Evolutionary conservation across 2,113 vertebrate species (phyloP), one percentile per base, ranked within the genome.

Genomic region (Dissostichus mawsoni): DNA sequence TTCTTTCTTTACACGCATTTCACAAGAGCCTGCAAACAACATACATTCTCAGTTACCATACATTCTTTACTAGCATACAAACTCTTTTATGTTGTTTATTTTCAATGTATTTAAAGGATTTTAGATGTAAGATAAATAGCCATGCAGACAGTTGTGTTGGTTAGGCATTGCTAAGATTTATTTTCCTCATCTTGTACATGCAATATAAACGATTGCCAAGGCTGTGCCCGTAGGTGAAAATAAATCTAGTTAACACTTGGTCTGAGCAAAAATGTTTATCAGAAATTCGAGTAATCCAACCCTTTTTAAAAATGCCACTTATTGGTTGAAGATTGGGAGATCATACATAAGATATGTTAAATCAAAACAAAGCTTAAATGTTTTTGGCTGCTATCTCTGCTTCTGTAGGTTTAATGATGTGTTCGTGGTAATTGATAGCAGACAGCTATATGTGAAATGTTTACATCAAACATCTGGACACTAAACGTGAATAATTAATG

Each of bases 21-120:
- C 89, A 25, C 59, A 36, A 4, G 68, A 59, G 11, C 70, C 94
- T 95, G 79, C 33, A 85, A 67, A 69, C 17, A 74, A 45, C 16
- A 68, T 71, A 45, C 17, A 68, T 1, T 50, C 20, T 50, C 0
- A 5, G 33, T 51, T 10, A 47, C 5, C 20, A 44, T 20, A 3
- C 5, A 6, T 20, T 2, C 20, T 67, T 48, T 33, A 57, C 25
- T 11, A 51, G 50, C 16, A 29, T 10, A 36, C 3, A 11, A 33
- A 7, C 10, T 48, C 0, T 45, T 12, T 12, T n/a, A 11, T 13
- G 47, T 51, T 18, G 14, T 62, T 23, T 56, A 45, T 2, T 23
- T 44, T 2, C 18, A 2, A 7, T 56, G 6, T 6, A 67, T 52
- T 13, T 57, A 2, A 25, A 18, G 4, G 8, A 41, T 41, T 25